Conservation (phyloP, 2,888 invertebrate species). For the Nasonia oneida region DNA sequence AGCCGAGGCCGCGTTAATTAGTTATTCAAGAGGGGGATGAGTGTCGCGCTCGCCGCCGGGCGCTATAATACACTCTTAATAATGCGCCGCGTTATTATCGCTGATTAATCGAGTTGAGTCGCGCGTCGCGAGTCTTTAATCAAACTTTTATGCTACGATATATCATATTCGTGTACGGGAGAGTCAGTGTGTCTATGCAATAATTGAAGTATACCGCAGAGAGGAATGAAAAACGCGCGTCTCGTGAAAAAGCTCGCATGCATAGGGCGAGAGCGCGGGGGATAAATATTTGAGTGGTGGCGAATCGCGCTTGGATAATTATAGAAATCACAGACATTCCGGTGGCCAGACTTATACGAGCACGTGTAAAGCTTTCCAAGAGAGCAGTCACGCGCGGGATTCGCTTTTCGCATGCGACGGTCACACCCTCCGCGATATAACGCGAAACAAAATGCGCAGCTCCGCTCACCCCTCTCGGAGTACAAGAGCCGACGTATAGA, state of each 20-base stretch:
- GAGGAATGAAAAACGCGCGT: no score
- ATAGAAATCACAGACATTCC: constrained; percentile 1
- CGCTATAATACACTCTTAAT: not conserved
- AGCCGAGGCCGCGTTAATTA: not conserved
- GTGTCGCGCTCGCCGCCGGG: not conserved
- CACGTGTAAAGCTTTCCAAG: not conserved
- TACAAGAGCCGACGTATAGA: not conserved
- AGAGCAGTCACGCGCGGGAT: not conserved
- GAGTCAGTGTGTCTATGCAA: not conserved
- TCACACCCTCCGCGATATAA: not conserved
- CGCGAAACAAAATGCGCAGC: not conserved
- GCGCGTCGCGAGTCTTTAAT: not conserved
- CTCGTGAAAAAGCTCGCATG: not conserved
- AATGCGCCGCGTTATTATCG: not conserved
- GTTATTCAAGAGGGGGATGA: not conserved
- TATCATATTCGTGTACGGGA: no score
- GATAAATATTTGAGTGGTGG: not conserved
- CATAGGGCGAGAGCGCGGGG: not conserved
- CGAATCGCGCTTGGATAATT: constrained; percentile 1
- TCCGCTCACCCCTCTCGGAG: not conserved
- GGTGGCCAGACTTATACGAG: not conserved
- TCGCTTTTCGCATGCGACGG: not conserved
- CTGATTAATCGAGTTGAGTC: not conserved
- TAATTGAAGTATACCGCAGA: not conserved
- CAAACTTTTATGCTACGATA: not conserved